Conservation (phyloP, 1,140 invertebrate species). For the Brachionus asplanchnoidis region DNA sequence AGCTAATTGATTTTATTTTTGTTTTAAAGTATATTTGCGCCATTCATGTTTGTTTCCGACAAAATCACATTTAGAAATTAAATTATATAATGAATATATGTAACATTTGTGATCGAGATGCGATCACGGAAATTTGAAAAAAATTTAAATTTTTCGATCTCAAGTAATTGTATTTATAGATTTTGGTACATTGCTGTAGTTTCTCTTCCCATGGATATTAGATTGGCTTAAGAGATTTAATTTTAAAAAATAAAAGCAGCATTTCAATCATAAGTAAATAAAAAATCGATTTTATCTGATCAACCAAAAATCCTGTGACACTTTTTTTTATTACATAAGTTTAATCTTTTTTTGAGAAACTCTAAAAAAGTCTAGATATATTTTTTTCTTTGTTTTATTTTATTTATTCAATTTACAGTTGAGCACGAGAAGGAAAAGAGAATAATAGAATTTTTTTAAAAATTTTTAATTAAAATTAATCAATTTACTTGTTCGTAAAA, state of each 20-base stretch:
- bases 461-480: too few species aligned
- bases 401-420: too few species aligned
- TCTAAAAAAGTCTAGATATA: not conserved
- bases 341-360: not conserved
- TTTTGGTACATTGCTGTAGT: not conserved
- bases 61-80: not conserved
- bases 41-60: not conserved
- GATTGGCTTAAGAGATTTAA: not conserved
- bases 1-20: not conserved
- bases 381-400: too few species aligned
- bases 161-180: not conserved
- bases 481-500: too few species aligned
- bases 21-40: not conserved
- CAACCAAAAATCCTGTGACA: not conserved
- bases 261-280: not conserved
- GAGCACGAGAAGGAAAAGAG: too few species aligned
- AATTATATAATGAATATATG: not conserved
- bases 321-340: not conserved
- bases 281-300: not conserved
- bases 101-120: not conserved
- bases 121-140: not conserved
- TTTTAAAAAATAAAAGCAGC: not conserved
- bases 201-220: not conserved
- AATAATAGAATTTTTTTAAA: too few species aligned
- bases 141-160: not conserved